Percentiles rank a stretch among this genome's conserved stretches.
Evolutionary conservation across 1,140 invertebrate species (phyloP).

Genomic region (Galleria mellonella): DNA sequence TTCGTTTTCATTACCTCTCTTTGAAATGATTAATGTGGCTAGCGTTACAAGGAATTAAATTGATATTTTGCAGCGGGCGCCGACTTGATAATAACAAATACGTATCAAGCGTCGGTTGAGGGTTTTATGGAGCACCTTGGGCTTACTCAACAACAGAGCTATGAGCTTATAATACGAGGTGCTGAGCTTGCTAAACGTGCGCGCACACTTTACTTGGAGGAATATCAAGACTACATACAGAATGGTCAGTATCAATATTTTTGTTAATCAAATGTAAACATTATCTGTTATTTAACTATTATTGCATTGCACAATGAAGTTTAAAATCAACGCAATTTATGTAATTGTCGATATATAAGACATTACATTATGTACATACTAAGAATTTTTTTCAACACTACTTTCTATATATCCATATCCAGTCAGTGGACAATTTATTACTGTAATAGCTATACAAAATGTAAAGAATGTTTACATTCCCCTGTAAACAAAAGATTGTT

Average conservation of each 20-base stretch:
- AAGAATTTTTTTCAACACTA: too few species aligned
- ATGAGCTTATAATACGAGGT: slow-evolving; percentile 81
- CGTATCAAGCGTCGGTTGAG: slow-evolving; percentile 90
- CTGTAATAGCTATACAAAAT: slow-evolving; percentile 20
- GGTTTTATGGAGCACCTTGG: slow-evolving; percentile 84
- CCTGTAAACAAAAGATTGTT: slow-evolving; percentile 37
- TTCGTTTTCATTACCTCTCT: slow-evolving; percentile 27
- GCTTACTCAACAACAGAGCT: slow-evolving; percentile 76
- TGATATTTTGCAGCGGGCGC: slow-evolving; percentile 80
- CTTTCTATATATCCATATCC: background rate
- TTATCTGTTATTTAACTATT: too few species aligned
- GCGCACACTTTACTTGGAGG: slow-evolving; percentile 74
- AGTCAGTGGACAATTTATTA: slow-evolving; percentile 2
- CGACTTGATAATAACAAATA: slow-evolving; percentile 89
- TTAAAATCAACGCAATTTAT: too few species aligned
- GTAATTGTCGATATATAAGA: too few species aligned
- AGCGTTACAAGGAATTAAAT: slow-evolving; percentile 11
- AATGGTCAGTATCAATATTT: slow-evolving; percentile 35
- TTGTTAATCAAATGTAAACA: too few species aligned
- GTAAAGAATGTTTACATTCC: slow-evolving; percentile 40
- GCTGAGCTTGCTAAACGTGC: slow-evolving; percentile 81
- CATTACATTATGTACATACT: too few species aligned
- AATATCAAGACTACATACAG: slow-evolving; percentile 65
- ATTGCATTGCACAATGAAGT: too few species aligned
- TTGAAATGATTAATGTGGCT: slow-evolving; percentile 24